Base-by-base conservation (phyloP, 2,113 vertebrate species). In the Odontesthes bonariensis region DNA sequence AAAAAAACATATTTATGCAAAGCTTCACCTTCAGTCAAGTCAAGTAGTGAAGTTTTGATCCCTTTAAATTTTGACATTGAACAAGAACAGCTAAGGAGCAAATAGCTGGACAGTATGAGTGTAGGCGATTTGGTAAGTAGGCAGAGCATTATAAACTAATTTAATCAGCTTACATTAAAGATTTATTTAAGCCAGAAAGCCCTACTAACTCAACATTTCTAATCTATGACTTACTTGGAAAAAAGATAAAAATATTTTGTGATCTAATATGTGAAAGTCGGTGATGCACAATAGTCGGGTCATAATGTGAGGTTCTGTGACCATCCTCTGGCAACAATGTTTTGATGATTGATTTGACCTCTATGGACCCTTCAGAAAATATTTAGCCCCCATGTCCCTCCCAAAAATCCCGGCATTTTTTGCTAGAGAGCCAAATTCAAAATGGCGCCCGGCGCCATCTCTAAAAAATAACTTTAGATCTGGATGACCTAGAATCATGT, bases 21-120 rank as follows among this genome's bases (percentile, higher is more conserved):
- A 57, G 8, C 19, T 70, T 64, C n/a, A 71, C 19, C 32, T 75
- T 44, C 35, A 44, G 38, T 72, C 22, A 59, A 42, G 35, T 16
- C 13, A 44, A 27, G 70, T 22, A 27, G 51, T 56, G n/a, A 44
- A 17, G 8, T 13, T 46, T 22, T 20, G 17, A 55, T 33, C 20
- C 10, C 13, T 57, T 73, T 57, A 16, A 42, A 35, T 38, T 23
- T 13, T 22, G 35, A 19, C 9, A 19, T 23, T 3, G 4, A 63
- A 42, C 5, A 9, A 46, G 27, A 13, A 46, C 5, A 17, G 16
- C 5, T 35, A 7, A 35, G 22, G 11, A 32, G 9, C 19, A 9
- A 23, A 13, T 9, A 46, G 6, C 0, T 11, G 14, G 23, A 46
- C 8, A 2, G 22, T 76, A 22, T 11, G 3, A 60, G 19, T 22